Conservation (phyloP, 1,140 invertebrate genomes). For the Oncopeltus fasciatus region DNA sequence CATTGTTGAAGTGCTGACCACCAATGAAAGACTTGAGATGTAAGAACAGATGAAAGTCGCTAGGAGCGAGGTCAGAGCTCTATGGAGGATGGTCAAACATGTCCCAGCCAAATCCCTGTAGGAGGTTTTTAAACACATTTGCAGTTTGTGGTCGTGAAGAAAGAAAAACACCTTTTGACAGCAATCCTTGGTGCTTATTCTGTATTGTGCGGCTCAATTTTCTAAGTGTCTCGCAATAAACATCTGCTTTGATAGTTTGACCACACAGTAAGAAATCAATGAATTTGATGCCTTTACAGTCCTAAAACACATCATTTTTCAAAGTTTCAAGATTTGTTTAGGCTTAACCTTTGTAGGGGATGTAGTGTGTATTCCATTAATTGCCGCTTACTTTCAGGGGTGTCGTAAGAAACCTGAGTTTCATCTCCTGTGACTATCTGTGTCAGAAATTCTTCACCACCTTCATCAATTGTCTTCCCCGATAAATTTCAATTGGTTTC, state of each 20-base stretch:
- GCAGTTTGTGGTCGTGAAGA: slow-evolving; percentile 26
- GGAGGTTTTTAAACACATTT: slow-evolving; percentile 16
- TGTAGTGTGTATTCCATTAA: slow-evolving; percentile 1
- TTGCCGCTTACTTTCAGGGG: no score
- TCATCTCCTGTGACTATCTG: neutral
- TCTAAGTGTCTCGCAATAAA: slow-evolving; percentile 17
- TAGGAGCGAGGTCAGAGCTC: no score
- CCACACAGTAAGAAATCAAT: no score
- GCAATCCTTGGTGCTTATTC: no score
- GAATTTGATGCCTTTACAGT: slow-evolving; percentile 24
- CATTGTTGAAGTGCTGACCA: slow-evolving; percentile 11
- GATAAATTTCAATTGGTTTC: neutral
- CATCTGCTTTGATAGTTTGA: slow-evolving; percentile 22
- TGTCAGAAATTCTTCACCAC: neutral
- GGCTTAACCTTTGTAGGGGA: no score
- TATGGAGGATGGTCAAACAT: no score
- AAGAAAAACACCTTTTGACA: slow-evolving; percentile 22
- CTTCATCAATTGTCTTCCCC: neutral
- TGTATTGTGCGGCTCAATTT: slow-evolving; percentile 19
- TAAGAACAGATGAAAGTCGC: slow-evolving; percentile 26
- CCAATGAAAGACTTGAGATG: slow-evolving; percentile 18
- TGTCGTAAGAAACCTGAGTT: no score
- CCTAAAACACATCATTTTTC: slow-evolving; percentile 21
- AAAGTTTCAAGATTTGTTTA: no score
- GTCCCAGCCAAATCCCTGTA: no score